Evolutionary conservation across 2,797 vertebrate species (phyloP).

Genomic region (Eulemur rubriventer): DNA sequence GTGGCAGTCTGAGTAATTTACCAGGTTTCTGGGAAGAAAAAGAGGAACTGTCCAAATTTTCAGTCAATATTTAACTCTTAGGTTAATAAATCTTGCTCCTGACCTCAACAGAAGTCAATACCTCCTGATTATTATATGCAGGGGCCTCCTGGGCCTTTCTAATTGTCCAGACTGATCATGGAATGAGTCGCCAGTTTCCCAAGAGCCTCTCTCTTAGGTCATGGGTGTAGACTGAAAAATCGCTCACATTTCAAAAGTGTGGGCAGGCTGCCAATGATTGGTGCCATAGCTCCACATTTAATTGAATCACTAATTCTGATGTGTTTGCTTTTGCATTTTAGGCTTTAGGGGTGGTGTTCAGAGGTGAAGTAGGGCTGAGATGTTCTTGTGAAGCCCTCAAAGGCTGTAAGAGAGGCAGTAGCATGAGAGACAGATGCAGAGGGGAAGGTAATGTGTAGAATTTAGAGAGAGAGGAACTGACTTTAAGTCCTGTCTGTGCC

Average conservation of each 20-base stretch:
- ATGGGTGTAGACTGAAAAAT: slow-evolving; percentile 77
- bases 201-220: slow-evolving; percentile 78
- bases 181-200: slow-evolving; percentile 81
- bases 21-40: slow-evolving; percentile 67
- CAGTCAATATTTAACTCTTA: slow-evolving; percentile 85
- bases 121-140: slow-evolving; percentile 80
- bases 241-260: slow-evolving; percentile 70
- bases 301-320: slow-evolving; percentile 70
- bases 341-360: background rate
- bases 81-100: slow-evolving; percentile 86
- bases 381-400: background rate
- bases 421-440: background rate
- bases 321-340: slow-evolving; percentile 54
- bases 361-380: background rate
- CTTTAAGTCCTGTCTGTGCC: background rate
- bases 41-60: slow-evolving; percentile 81
- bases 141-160: slow-evolving; percentile 73
- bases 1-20: slow-evolving; percentile 78
- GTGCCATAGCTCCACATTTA: slow-evolving; percentile 54
- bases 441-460: background rate
- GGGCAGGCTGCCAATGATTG: slow-evolving; percentile 72
- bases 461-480: background rate
- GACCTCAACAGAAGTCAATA: slow-evolving; percentile 84
- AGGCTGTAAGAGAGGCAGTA: background rate
- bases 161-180: slow-evolving; percentile 79